phyloP scores from a whole-genome alignment of 2,797 vertebrate genomes.

The Leptatherina wallacei region DNA sequence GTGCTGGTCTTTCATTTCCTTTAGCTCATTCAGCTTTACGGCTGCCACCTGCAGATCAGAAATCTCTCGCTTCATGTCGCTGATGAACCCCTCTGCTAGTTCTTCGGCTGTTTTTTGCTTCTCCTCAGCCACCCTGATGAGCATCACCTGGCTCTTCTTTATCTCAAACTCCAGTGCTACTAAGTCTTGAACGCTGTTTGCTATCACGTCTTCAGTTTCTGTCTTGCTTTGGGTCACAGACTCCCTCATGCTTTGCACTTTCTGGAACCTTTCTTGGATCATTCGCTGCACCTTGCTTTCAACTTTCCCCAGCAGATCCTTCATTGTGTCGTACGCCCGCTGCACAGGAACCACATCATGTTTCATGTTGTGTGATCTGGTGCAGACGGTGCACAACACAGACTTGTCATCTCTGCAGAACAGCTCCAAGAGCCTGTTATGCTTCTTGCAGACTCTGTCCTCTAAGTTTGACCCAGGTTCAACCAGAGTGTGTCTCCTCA shows the following conservation, averaged over 20 bases:
- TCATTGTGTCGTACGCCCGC: conserved; percentile 13
- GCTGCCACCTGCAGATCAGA: conserved; percentile 1
- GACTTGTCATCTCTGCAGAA: conserved; percentile 49
- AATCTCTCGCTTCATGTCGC: conserved; percentile 49
- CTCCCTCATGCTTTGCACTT: conserved; percentile 21
- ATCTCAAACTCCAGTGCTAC: conserved; percentile 38
- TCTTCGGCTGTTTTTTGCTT: conserved; percentile 55
- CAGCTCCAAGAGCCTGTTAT: conserved; percentile 12
- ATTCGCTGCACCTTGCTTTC: conserved; percentile 35
- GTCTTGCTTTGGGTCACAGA: not conserved
- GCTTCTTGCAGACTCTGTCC: conserved; percentile 48
- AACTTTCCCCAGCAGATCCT: not conserved
- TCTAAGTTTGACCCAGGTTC: conserved; percentile 30
- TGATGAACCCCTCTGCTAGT: conserved; percentile 13
- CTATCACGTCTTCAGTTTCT: conserved; percentile 25
- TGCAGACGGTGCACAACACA: conserved; percentile 59
- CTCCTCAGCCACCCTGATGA: conserved; percentile 28
- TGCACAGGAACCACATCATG: conserved; percentile 30
- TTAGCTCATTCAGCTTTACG: conserved; percentile 37
- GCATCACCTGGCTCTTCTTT: conserved; percentile 31
- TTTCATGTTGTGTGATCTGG: not conserved
- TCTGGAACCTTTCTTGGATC: conserved; percentile 54
- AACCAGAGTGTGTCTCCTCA: conserved; percentile 60
- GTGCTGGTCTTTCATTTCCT: conserved; percentile 39
- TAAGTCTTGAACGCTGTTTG: conserved; percentile 17